Percentiles rank a stretch among this genome's conserved stretches.
phyloP scores from a whole-genome alignment of 2,888 invertebrate species.

The Machimus atricapillus region DNA sequence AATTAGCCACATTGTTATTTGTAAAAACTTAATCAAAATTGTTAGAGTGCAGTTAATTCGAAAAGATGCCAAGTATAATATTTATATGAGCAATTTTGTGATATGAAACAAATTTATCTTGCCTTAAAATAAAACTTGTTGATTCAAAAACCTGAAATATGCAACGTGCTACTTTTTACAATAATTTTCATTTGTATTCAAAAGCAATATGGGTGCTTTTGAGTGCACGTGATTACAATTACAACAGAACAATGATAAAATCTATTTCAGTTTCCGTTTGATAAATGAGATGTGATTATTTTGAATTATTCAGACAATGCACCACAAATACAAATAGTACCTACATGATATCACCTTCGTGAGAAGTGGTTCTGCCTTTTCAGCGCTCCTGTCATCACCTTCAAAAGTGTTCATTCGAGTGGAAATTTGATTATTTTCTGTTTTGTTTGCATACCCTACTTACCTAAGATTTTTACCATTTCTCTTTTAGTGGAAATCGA shows the following conservation, averaged over 20 bases:
- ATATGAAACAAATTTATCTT: too few species aligned
- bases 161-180: too few species aligned
- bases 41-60: too few species aligned
- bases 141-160: too few species aligned
- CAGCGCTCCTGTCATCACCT: not conserved
- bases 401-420: constrained; percentile 43
- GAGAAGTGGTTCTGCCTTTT: not conserved
- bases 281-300: not conserved
- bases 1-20: too few species aligned
- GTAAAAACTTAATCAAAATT: too few species aligned
- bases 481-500: constrained; percentile 70
- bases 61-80: too few species aligned
- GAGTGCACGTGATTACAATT: not conserved
- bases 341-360: not conserved
- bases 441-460: constrained; percentile 28
- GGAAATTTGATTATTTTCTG: constrained; percentile 42
- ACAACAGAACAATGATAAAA: not conserved
- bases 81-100: too few species aligned
- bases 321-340: not conserved
- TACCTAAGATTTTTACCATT: constrained; percentile 49
- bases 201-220: not conserved
- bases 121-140: too few species aligned
- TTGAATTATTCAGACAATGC: not conserved
- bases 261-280: not conserved
- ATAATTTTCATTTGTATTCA: too few species aligned